Conservation (phyloP, 1,140 invertebrate genomes). For the Brachionus rubens region DNA sequence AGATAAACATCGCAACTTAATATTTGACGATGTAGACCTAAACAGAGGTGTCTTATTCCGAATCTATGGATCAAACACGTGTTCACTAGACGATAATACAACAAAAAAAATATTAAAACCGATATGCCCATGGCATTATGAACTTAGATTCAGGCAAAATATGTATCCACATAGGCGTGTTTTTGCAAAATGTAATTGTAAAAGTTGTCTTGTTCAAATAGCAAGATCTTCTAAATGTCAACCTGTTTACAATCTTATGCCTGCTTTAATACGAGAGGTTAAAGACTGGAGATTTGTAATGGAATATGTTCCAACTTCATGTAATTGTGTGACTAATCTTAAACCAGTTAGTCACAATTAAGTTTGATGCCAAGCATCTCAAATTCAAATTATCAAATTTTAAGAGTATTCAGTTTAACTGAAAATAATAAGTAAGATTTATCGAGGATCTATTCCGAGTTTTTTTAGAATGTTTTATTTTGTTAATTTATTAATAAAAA, state of each 20-base stretch:
- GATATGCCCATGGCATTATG: slow-evolving; percentile 19
- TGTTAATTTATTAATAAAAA: too few species aligned
- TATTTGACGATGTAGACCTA: background rate
- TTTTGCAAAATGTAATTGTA: slow-evolving; percentile 5
- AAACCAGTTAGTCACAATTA: background rate
- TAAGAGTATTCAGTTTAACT: too few species aligned
- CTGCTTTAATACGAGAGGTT: background rate
- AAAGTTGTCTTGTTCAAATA: background rate
- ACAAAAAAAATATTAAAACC: background rate
- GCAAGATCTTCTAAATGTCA: background rate
- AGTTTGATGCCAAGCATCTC: too few species aligned
- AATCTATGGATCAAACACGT: background rate
- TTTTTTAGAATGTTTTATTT: too few species aligned
- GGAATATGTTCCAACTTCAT: slow-evolving; percentile 4
- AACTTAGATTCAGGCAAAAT: slow-evolving; percentile 21
- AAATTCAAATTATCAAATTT: too few species aligned
- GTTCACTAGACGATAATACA: slow-evolving; percentile 10
- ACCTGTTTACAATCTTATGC: slow-evolving; percentile 5
- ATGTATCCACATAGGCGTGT: background rate
- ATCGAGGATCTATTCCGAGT: too few species aligned
- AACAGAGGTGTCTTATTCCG: background rate
- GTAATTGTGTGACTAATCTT: background rate
- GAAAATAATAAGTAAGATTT: too few species aligned
- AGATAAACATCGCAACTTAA: background rate
- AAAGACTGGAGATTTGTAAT: slow-evolving; percentile 8